phyloP scores from a whole-genome alignment of 2,113 vertebrate genomes.

The Podarcis cretensis region DNA sequence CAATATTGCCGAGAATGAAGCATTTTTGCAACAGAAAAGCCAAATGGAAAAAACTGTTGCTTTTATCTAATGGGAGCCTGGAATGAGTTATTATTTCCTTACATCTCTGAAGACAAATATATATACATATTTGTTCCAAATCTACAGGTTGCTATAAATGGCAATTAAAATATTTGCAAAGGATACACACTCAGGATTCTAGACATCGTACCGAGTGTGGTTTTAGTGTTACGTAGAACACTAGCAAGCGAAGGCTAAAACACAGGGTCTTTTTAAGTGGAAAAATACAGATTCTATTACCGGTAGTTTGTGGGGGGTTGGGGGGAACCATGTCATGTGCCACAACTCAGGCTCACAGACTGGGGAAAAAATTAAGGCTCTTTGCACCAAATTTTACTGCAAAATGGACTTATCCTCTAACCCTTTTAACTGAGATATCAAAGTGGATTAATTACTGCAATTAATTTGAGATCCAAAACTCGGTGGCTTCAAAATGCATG shows the following conservation, averaged over 20 bases:
- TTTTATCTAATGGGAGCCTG: not conserved
- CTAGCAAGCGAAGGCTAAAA: not conserved
- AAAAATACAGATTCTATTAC: constrained; percentile 30
- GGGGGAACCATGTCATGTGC: no score
- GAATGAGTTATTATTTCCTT: not conserved
- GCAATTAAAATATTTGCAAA: not conserved
- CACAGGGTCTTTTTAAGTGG: constrained; percentile 7
- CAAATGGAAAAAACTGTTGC: not conserved
- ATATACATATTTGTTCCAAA: not conserved
- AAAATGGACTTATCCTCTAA: not conserved
- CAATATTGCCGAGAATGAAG: not conserved
- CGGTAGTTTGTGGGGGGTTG: not conserved
- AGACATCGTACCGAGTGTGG: not conserved
- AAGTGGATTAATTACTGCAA: not conserved
- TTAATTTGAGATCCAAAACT: not conserved
- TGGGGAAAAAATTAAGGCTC: not conserved
- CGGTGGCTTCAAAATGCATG: not conserved
- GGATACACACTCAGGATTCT: not conserved
- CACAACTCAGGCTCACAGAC: not conserved
- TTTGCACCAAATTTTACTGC: not conserved
- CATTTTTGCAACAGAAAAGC: not conserved
- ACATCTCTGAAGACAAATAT: not conserved
- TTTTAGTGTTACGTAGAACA: not conserved
- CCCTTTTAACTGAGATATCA: not conserved
- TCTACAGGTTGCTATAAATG: not conserved